phyloP scores from a whole-genome alignment of 1,140 invertebrate species.

The Bombyx mandarina region DNA sequence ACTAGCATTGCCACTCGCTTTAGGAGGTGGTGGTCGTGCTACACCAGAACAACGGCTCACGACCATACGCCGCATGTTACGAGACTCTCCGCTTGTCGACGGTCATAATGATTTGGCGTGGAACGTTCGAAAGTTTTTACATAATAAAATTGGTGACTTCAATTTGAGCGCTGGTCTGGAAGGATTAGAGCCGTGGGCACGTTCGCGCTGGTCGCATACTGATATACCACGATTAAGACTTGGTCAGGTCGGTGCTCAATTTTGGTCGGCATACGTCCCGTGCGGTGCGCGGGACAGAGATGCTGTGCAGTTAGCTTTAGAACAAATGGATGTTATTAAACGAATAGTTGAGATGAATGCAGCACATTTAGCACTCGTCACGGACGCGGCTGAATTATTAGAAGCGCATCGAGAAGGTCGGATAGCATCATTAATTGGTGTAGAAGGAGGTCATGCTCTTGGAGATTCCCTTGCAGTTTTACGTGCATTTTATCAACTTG shows the following conservation, averaged over 20 bases:
- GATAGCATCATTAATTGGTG: constrained; percentile 86
- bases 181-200: constrained; percentile 83
- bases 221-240: constrained; percentile 87
- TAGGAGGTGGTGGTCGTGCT: constrained; percentile 66
- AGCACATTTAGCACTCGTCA: constrained; percentile 79
- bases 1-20: constrained; percentile 58
- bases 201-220: constrained; percentile 87
- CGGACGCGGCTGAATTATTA: constrained; percentile 79
- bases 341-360: constrained; percentile 85
- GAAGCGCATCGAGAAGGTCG: constrained; percentile 82
- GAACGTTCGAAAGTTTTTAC: constrained; percentile 85
- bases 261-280: constrained; percentile 87
- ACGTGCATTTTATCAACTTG: constrained; percentile 87
- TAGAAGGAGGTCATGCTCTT: constrained; percentile 89
- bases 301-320: constrained; percentile 87
- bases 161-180: constrained; percentile 84
- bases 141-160: constrained; percentile 85
- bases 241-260: constrained; percentile 88
- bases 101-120: constrained; percentile 92
- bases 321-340: constrained; percentile 91
- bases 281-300: constrained; percentile 87
- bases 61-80: constrained; percentile 72
- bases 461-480: constrained; percentile 87
- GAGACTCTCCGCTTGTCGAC: constrained; percentile 75
- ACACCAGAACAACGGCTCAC: constrained; percentile 73